These are phyloP conservation scores for Rattus rattus DNA, from an alignment of 2,113 vertebrate genomes.

Conservation along the genomic window DNA sequence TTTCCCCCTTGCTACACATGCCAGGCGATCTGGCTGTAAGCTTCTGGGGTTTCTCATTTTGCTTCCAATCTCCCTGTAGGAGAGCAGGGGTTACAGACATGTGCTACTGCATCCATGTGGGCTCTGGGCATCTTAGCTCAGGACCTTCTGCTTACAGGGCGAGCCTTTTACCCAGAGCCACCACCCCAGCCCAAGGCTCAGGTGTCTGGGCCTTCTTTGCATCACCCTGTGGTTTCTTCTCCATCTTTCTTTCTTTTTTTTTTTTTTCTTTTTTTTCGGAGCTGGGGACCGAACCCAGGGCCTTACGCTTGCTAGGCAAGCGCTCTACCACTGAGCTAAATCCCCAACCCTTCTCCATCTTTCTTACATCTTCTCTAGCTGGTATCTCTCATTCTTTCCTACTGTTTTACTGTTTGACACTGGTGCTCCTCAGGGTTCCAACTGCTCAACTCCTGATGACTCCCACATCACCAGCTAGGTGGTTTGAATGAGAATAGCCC, in stretches of 20 bases:
- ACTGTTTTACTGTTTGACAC: not conserved
- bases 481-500: not conserved
- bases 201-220: not conserved
- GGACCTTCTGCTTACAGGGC: not conserved
- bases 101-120: not conserved
- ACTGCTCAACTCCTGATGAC: not conserved
- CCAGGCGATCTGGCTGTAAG: not conserved
- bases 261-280: too few relatives aligned
- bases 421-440: not conserved
- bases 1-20: not conserved
- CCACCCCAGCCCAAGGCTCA: not conserved
- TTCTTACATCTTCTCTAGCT: not conserved
- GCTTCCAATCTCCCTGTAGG: not conserved
- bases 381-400: not conserved
- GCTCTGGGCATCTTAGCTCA: not conserved
- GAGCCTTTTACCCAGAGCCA: not conserved
- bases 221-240: not conserved
- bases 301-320: too few relatives aligned
- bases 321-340: too few relatives aligned
- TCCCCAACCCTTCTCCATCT: not conserved
- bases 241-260: not conserved
- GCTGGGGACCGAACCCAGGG: too few relatives aligned
- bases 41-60: not conserved
- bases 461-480: not conserved
- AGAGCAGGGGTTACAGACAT: not conserved